Percentiles rank a stretch among this genome's conserved stretches.
phyloP scores from a whole-genome alignment of 37 sponge, comb jelly and placozoan genomes.

The Petrosia ficiformis region DNA sequence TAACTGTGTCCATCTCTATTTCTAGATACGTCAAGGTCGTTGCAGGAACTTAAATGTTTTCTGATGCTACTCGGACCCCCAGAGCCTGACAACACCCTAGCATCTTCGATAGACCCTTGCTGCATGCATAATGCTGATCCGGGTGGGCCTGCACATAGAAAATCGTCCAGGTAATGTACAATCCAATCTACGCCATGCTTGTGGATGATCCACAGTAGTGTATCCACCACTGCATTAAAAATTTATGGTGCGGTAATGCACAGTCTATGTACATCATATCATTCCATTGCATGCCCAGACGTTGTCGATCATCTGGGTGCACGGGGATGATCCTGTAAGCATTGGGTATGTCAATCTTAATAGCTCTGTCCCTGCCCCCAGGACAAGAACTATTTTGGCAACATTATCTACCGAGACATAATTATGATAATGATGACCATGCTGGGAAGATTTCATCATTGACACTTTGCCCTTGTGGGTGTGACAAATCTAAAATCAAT shows the following conservation, averaged over 20 bases:
- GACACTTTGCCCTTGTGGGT: too few relatives aligned
- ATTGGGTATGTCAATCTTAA: conserved; percentile 20
- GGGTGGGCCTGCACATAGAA: conserved; percentile 10
- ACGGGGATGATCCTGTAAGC: conserved; percentile 21
- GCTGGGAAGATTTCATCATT: too few relatives aligned
- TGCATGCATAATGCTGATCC: neutral
- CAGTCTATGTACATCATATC: conserved; percentile 14
- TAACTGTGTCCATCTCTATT: conserved; percentile 22
- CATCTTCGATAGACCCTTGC: neutral
- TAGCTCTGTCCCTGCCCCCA: conserved; percentile 5
- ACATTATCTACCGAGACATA: conserved; percentile 24
- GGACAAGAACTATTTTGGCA: neutral
- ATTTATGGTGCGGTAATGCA: conserved; percentile 22
- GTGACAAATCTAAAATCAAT: too few relatives aligned
- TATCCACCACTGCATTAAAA: conserved; percentile 1
- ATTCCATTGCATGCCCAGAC: conserved; percentile 30
- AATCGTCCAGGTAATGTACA: conserved; percentile 45
- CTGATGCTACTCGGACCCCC: conserved; percentile 38
- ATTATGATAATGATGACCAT: too few relatives aligned
- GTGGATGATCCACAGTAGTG: conserved; percentile 16
- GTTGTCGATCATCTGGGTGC: conserved; percentile 16
- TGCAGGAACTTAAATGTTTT: conserved; percentile 32
- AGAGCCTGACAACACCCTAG: conserved; percentile 11
- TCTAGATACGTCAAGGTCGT: conserved; percentile 34
- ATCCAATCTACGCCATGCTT: conserved; percentile 3